A percentile compares a stretch with the other conserved stretches of the same genome.
Evolutionary conservation across 1,140 invertebrate genomes (phyloP).

Genomic region (Dendroctonus valens): DNA sequence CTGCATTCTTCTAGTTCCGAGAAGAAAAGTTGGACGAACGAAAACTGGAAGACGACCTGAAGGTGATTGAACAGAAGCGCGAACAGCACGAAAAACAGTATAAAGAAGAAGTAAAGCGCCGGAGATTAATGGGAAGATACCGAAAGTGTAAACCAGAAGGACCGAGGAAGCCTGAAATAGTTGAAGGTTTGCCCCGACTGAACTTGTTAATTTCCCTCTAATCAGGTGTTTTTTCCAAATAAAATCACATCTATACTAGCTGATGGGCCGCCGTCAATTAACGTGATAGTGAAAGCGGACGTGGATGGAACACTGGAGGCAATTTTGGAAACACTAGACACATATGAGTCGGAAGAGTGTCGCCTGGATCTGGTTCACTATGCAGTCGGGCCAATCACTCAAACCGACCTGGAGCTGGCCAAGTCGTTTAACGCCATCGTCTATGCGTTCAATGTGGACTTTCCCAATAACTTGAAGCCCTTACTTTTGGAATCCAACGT

Average conservation of each 20-base stretch:
- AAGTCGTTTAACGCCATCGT: conserved; percentile 80
- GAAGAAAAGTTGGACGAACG: conserved; percentile 57
- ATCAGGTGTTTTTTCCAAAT: neutral
- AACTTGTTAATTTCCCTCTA: neutral
- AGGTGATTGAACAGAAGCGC: conserved; percentile 65
- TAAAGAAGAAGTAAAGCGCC: conserved; percentile 60
- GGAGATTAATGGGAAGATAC: conserved; percentile 61
- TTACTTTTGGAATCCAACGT: conserved; percentile 58
- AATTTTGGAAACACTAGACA: conserved; percentile 86
- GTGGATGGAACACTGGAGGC: conserved; percentile 92
- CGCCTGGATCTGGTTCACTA: conserved; percentile 84
- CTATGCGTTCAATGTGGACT: conserved; percentile 81
- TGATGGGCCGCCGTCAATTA: conserved; percentile 54
- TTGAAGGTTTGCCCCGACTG: conserved; percentile 46
- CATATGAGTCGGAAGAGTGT: conserved; percentile 78
- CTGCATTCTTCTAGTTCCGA: no score
- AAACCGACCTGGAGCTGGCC: conserved; percentile 84
- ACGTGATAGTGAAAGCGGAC: conserved; percentile 70
- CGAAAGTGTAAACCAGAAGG: conserved; percentile 51
- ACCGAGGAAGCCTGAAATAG: conserved; percentile 60
- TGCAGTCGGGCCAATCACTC: conserved; percentile 81
- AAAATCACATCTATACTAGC: conserved; percentile 31
- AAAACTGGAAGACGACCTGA: conserved; percentile 63
- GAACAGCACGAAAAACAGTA: conserved; percentile 71
- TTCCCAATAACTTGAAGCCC: conserved; percentile 53